Evolutionary conservation across 2,797 vertebrate species (phyloP), one percentile per base, ranked within the genome.

Genomic region (Trichosurus vulpecula): DNA sequence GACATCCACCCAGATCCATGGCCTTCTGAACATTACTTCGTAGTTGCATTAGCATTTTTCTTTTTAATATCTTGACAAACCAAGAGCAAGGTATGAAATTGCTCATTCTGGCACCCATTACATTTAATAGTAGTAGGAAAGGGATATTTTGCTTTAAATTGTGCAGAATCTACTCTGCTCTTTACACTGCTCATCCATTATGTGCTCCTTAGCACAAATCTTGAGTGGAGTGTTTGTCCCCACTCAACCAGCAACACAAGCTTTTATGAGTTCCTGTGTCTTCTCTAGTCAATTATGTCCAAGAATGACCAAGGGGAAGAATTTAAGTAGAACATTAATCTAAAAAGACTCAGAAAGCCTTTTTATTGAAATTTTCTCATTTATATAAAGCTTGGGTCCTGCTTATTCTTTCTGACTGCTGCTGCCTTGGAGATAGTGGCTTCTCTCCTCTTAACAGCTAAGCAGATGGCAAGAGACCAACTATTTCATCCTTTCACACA

Each of bases 381-480:
- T 87, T 94, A 6, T 8, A 3, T 35, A 47, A 74, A 95, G 31
- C 2, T 1, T n/a, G 9, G 6, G 41, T 51, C 31, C 16, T 29
- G 0, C 14, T 35, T 47, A 4, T 91, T 91, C 94, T 95, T 90
- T n/a, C 56, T 81, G 56, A 13, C 87, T 1, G 8, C 53, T 91
- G 74, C 93, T 35, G 52, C 19, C 19, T 55, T 30, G 9, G 53
- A 94, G 90, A 66, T 53, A 93, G 6, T 55, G 54, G 90, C 90
- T 97, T 96, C 93, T 52, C 31, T 92, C 97, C 95, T 97, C 94
- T 61, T 92, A 95, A 93, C 52, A 52, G 14, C 19, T 25, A 47
- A 29, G 66, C 54, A 29, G 90, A 51, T 56, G 91, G 47, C 97
- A 56, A 56, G 97, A 97, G 90, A 90, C 35, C 55, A 95, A 2